phyloP scores from a whole-genome alignment of 2,113 vertebrate genomes.

The Thalassoma bifasciatum region DNA sequence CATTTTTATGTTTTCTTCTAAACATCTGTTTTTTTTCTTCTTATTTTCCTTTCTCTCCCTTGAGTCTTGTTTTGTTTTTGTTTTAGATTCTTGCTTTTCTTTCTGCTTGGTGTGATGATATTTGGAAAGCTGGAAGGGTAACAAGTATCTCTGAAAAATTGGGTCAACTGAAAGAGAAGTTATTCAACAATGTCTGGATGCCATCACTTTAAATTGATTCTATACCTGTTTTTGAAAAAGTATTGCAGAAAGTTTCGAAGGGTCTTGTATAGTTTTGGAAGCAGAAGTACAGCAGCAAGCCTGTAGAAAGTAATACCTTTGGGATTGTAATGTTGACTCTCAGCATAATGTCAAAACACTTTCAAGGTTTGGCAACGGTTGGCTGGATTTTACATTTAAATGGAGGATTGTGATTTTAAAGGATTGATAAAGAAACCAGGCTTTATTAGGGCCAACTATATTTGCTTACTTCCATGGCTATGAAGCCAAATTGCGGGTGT shows the following conservation, averaged over 20 bases:
- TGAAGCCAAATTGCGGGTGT: neutral
- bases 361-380: neutral
- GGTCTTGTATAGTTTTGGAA: too few relatives aligned
- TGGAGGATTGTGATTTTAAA: neutral
- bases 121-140: slow-evolving; percentile 35
- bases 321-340: neutral
- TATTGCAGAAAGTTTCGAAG: neutral
- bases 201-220: neutral
- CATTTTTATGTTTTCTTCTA: slow-evolving; percentile 4
- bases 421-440: neutral
- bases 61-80: slow-evolving; percentile 32
- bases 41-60: slow-evolving; percentile 15
- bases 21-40: slow-evolving; percentile 22
- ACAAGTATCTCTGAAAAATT: slow-evolving; percentile 51
- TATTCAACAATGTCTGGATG: neutral
- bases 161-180: slow-evolving; percentile 23
- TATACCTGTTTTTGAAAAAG: neutral
- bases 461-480: neutral
- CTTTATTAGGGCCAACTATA: neutral
- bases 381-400: neutral
- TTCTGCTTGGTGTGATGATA: slow-evolving; percentile 36
- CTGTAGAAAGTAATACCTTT: neutral
- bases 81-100: slow-evolving; percentile 16
- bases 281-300: neutral
- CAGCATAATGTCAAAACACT: neutral